Evolutionary conservation across 2,113 vertebrate genomes (phyloP).

Genomic region (Tenebrosternarchus preto): DNA sequence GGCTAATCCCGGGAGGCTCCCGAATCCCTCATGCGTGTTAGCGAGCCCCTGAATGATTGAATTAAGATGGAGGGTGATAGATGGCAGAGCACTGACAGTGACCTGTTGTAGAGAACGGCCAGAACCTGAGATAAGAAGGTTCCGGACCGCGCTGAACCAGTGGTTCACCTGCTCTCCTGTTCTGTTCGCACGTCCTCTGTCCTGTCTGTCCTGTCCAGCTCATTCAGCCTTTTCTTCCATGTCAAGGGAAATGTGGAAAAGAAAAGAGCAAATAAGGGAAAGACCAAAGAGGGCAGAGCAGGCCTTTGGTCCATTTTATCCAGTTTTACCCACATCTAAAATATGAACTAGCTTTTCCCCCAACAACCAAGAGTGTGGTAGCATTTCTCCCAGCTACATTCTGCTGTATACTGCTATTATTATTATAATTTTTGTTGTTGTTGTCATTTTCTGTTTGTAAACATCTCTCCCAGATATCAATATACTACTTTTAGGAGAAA

Average conservation of each 20-base stretch:
- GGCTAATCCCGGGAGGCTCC: conserved; percentile 23
- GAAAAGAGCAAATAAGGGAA: neutral
- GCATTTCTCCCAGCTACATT: no score
- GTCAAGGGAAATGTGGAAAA: neutral
- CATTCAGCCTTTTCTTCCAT: neutral
- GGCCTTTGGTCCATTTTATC: neutral
- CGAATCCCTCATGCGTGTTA: conserved; percentile 24
- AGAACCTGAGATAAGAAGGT: neutral
- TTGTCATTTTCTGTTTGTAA: no score
- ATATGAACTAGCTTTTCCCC: neutral
- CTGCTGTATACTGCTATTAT: no score
- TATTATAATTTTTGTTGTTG: no score
- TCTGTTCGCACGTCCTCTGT: neutral
- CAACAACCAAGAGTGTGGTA: no score
- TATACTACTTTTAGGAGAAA: no score
- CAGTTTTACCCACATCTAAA: neutral
- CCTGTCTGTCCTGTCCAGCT: neutral
- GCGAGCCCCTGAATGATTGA: conserved; percentile 27
- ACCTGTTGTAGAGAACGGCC: conserved; percentile 23
- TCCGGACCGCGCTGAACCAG: neutral
- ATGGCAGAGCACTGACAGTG: conserved; percentile 27
- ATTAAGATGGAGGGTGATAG: conserved; percentile 43
- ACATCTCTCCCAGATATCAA: no score
- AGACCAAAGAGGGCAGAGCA: neutral
- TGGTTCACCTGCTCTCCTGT: neutral